phyloP scores from a whole-genome alignment of 2,113 vertebrate genomes.

The Chaetodon trifascialis region DNA sequence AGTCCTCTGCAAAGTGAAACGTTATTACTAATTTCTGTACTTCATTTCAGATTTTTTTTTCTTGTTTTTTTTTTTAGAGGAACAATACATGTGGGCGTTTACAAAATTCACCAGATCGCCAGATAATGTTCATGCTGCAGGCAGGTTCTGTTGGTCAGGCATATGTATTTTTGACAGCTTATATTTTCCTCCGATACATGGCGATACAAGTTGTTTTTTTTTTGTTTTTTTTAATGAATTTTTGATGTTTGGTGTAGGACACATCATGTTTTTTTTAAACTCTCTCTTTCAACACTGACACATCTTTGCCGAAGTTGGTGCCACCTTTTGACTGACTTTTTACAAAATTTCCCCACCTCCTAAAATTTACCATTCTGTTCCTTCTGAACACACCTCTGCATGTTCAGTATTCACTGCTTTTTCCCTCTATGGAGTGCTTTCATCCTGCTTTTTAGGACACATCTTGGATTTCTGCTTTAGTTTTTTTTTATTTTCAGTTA shows the following conservation, averaged over 20 bases:
- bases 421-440: neutral
- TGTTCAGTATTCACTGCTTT: neutral
- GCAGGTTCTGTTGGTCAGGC: too few relatives aligned
- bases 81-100: too few relatives aligned
- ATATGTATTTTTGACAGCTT: too few relatives aligned
- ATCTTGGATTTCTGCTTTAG: neutral
- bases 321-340: neutral
- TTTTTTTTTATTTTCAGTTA: neutral
- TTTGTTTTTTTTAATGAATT: neutral
- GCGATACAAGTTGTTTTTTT: too few relatives aligned
- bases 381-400: neutral
- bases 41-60: too few relatives aligned
- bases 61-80: neutral
- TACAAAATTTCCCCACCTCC: neutral
- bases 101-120: too few relatives aligned
- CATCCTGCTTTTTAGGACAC: neutral
- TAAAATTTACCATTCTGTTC: neutral
- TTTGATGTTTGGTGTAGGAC: neutral
- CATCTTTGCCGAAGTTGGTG: neutral
- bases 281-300: too few relatives aligned
- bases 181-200: too few relatives aligned
- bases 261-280: neutral
- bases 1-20: neutral
- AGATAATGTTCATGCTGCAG: too few relatives aligned
- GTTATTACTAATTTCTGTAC: neutral